A percentile compares a stretch with the other conserved stretches of the same genome.
phyloP scores from a whole-genome alignment of 2,113 vertebrate genomes.

The human (Homo sapiens) region GRCh38 chr5:137800501-137801000 shows the following conservation, averaged over 20 bases:
- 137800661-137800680: conserved; percentile 9
- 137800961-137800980: background rate
- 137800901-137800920: background rate
- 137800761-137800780: too few species aligned
- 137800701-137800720: too few species aligned
- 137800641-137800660: conserved; percentile 3
- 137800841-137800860: too few species aligned
- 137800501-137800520: background rate
- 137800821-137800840: too few species aligned
- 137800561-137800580: background rate
- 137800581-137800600: background rate
- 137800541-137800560: background rate
- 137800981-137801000: conserved; percentile 31
- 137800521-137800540: background rate
- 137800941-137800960: conserved; percentile 17
- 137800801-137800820: too few species aligned
- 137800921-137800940: background rate
- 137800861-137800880: too few species aligned
- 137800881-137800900: too few species aligned
- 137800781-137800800: too few species aligned
- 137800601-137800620: background rate
- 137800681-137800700: background rate
- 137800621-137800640: background rate
- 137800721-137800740: too few species aligned
- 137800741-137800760: too few species aligned